A percentile compares a stretch with the other conserved stretches of the same genome.
phyloP scores from a whole-genome alignment of 64 coral and sea anemone genomes.

The Trachythela sp. region DNA sequence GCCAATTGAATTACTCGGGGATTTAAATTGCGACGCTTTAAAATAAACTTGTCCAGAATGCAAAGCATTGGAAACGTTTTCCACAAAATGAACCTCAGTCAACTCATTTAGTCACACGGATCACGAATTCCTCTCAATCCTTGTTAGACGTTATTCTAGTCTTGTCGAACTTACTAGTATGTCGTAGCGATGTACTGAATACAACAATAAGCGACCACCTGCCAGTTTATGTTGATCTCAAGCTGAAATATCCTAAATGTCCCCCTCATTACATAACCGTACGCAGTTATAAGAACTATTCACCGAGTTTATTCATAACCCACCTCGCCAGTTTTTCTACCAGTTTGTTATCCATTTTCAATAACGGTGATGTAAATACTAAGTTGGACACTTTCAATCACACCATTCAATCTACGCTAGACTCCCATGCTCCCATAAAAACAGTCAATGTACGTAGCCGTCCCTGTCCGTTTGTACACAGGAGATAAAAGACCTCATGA shows the following conservation, averaged over 20 bases:
- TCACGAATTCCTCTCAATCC: constrained; percentile 14
- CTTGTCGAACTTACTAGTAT: background rate
- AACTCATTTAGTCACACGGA: constrained; percentile 21
- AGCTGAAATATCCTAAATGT: background rate
- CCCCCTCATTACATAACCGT: background rate
- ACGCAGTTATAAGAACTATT: background rate
- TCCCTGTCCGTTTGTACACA: constrained; percentile 21
- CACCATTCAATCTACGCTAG: constrained; percentile 11
- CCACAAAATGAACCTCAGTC: constrained; percentile 16
- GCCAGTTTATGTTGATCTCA: background rate
- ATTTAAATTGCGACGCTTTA: background rate
- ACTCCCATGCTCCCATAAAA: constrained; percentile 28
- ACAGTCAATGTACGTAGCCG: constrained; percentile 24
- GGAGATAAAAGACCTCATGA: constrained; percentile 33
- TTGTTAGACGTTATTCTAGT: constrained; percentile 24
- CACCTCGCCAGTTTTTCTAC: background rate
- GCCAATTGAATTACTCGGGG: constrained; percentile 10
- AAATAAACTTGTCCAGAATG: background rate
- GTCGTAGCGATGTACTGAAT: constrained; percentile 13
- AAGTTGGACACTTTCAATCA: constrained; percentile 17
- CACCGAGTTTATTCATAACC: background rate
- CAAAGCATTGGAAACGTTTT: constrained; percentile 1
- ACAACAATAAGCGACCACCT: constrained; percentile 31
- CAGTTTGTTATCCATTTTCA: background rate
- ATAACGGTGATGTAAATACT: background rate